Conservation (phyloP, 2,797 vertebrate species). For the Cyclopterus lumpus region DNA sequence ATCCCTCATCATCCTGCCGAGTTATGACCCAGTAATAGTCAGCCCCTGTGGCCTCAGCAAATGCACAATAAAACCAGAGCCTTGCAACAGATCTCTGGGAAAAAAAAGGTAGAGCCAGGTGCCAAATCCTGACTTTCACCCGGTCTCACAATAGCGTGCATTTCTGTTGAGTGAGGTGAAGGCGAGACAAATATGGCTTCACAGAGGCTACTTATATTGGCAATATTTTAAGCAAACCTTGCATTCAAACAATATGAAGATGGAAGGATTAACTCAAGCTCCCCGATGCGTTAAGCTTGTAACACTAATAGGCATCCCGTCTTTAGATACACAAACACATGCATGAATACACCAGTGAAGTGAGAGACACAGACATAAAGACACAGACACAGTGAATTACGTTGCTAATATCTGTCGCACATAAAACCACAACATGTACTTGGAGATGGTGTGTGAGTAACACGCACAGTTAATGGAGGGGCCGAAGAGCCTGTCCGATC, state of each 20-base stretch:
- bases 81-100: conserved; percentile 73
- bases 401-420: conserved; percentile 47
- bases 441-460: conserved; percentile 32
- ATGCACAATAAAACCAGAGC: conserved; percentile 81
- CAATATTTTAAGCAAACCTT: conserved; percentile 45
- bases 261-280: conserved; percentile 45
- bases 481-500: conserved; percentile 62
- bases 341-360: conserved; percentile 4
- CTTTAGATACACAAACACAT: conserved; percentile 33
- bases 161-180: conserved; percentile 52
- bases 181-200: conserved; percentile 62
- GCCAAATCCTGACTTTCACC: conserved; percentile 63
- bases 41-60: conserved; percentile 77
- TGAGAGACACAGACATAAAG: background rate
- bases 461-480: conserved; percentile 32
- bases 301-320: conserved; percentile 40
- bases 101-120: conserved; percentile 57
- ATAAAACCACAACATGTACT: conserved; percentile 32
- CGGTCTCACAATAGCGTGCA: conserved; percentile 18
- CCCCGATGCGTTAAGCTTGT: conserved; percentile 31
- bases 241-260: conserved; percentile 54
- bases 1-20: conserved; percentile 78
- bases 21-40: conserved; percentile 84
- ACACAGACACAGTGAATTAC: conserved; percentile 21
- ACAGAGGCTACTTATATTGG: conserved; percentile 60